Conservation (phyloP, 2,888 invertebrate genomes). For the Caenorhabditis doughertyi region DNA sequence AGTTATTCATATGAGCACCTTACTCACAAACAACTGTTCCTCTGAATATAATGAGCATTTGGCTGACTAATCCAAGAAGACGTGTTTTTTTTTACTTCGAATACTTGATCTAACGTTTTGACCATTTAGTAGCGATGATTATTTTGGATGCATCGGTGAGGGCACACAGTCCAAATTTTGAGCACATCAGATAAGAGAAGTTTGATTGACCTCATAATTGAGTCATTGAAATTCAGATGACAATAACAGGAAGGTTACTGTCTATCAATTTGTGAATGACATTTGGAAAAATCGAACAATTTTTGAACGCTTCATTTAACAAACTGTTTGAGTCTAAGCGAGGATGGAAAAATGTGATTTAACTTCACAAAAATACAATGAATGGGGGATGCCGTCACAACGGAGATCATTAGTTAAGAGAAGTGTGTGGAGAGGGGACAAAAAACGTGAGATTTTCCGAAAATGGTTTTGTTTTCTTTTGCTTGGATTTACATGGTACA, state of each 20-base stretch:
- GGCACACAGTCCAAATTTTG: too few relatives aligned
- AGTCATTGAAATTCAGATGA: not conserved
- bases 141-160: not conserved
- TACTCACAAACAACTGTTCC: too few relatives aligned
- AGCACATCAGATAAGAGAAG: too few relatives aligned
- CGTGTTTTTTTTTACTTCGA: too few relatives aligned
- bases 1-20: too few relatives aligned
- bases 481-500: not conserved
- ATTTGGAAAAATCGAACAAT: not conserved
- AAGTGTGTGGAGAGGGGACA: not conserved
- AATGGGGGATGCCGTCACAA: not conserved
- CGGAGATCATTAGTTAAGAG: not conserved
- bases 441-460: constrained; percentile 12
- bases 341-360: not conserved
- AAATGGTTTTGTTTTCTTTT: constrained; percentile 14
- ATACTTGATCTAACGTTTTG: not conserved
- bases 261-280: not conserved
- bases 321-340: not conserved
- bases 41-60: too few relatives aligned
- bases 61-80: too few relatives aligned
- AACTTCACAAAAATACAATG: not conserved
- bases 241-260: not conserved
- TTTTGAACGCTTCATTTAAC: not conserved
- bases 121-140: not conserved
- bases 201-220: not conserved